phyloP scores from a whole-genome alignment of 2,888 invertebrate species.

The Latheticus oryzae region DNA sequence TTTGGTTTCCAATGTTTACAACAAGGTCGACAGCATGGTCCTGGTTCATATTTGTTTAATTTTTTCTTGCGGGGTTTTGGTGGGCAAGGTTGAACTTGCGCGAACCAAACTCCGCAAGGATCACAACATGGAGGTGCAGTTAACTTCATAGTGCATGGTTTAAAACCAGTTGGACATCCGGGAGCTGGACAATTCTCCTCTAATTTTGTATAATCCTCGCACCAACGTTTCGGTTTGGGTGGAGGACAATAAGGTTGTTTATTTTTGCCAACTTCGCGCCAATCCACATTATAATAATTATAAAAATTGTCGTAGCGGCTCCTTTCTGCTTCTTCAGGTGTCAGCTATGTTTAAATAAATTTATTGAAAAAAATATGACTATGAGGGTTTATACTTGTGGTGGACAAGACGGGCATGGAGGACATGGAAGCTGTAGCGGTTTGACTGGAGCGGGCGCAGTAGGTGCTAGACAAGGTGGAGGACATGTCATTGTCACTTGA shows the following conservation, averaged over 20 bases:
- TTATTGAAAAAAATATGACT: too few species aligned
- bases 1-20: conserved; percentile 62
- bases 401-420: conserved; percentile 11
- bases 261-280: too few species aligned
- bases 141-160: conserved; percentile 61
- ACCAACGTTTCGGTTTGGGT: conserved; percentile 48
- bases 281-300: conserved; percentile 61
- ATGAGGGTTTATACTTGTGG: too few species aligned
- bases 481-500: conserved; percentile 55
- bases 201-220: conserved; percentile 51
- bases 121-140: conserved; percentile 58
- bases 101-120: conserved; percentile 61
- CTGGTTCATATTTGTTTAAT: conserved; percentile 50
- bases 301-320: conserved; percentile 59
- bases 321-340: conserved; percentile 49
- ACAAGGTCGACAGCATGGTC: conserved; percentile 59
- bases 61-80: conserved; percentile 58
- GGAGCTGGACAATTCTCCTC: conserved; percentile 6
- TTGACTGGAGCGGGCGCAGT: conserved; percentile 58
- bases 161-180: conserved; percentile 62
- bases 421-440: conserved; percentile 56
- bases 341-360: too few species aligned
- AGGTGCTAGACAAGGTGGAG: conserved; percentile 57
- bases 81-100: conserved; percentile 59
- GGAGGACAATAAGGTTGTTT: too few species aligned